Base-by-base conservation (phyloP, 2,797 vertebrate species). In the Anas acuta region DNA sequence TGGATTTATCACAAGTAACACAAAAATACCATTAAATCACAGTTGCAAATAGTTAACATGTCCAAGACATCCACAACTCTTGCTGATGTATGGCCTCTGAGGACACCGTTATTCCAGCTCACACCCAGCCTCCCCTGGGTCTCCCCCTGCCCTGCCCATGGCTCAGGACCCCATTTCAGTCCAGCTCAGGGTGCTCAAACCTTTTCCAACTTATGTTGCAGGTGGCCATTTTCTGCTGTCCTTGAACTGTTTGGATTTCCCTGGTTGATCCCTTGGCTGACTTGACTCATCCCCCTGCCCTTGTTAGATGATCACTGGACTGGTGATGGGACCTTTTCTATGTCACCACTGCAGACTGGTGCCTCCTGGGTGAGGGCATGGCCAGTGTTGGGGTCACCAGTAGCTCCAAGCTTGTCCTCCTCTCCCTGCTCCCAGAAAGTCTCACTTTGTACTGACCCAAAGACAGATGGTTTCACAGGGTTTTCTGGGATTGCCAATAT, bases 281-380 rank as follows among this genome's bases (percentile, higher is more conserved):
- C 45, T 70, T 2, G 13, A 22, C 17, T 57, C 21, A 65, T 13
- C 16, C 8, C 4, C 6, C 11, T n/a, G 19, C 18, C 45, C 54
- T 80, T 49, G 7, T 41, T 10, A 39, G 23, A 28, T 17, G 11
- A 58, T 54, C 61, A 32, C n/a, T 49, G 58, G 32, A 30, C 7
- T 1, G 8, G 10, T 0, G 0, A 30, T n/a, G 22, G 8, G 43
- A 30, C 12, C 12, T 70, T 66, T 9, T 39, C 23, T 62, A 26
- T 71, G 41, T 32, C 43, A 54, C 9, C 3, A 76, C 18, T 49
- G 43, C 1, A 10, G 39, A 4, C 12, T 88, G 19, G 19, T 23
- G 92, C 20, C 5, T 20, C 6, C 23, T 81, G 1, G 3, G 7
- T 18, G 35, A 85, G 12, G 10, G 5, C 17, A 57, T 28, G 18